phyloP scores from a whole-genome alignment of 2,888 invertebrate genomes.

The Aethes cnicana region DNA sequence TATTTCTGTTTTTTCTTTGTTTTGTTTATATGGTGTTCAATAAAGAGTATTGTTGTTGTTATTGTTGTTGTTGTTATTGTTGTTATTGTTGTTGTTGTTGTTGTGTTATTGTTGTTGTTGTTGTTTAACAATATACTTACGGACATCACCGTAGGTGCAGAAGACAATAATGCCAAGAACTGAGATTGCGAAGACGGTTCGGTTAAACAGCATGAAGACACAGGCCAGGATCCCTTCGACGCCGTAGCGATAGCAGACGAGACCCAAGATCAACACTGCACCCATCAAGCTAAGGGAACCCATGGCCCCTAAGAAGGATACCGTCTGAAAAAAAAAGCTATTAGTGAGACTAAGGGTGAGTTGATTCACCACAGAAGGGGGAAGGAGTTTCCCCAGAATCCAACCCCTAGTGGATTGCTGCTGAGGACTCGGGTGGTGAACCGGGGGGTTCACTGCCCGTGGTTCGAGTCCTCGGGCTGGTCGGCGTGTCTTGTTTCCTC shows the following conservation, averaged over 20 bases:
- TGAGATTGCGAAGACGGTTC: background rate
- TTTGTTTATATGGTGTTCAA: too few relatives aligned
- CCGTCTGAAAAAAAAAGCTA: slow-evolving; percentile 2
- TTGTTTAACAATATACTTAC: slow-evolving; percentile 12
- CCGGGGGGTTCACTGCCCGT: too few relatives aligned
- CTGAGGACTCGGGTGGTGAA: too few relatives aligned
- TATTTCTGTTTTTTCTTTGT: too few relatives aligned
- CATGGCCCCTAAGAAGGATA: slow-evolving; percentile 3
- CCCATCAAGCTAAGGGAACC: slow-evolving; percentile 3
- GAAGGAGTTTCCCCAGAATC: too few relatives aligned
- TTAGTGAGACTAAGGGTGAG: background rate
- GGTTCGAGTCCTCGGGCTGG: too few relatives aligned
- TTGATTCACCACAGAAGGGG: background rate
- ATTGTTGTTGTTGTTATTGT: too few relatives aligned
- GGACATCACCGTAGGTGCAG: slow-evolving; percentile 26
- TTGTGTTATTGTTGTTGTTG: too few relatives aligned
- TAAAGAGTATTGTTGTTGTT: too few relatives aligned
- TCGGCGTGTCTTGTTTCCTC: too few relatives aligned
- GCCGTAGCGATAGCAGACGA: background rate
- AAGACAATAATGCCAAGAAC: slow-evolving; percentile 10
- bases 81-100: too few relatives aligned
- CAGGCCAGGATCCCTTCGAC: slow-evolving; percentile 5
- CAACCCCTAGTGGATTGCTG: too few relatives aligned
- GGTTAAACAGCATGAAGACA: slow-evolving; percentile 2
- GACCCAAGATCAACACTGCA: background rate